A percentile compares a stretch with the other conserved stretches of the same genome.
These are phyloP conservation scores for Podarcis raffonei DNA, from an alignment of 2,113 vertebrate genomes.

Conservation along the genomic window DNA sequence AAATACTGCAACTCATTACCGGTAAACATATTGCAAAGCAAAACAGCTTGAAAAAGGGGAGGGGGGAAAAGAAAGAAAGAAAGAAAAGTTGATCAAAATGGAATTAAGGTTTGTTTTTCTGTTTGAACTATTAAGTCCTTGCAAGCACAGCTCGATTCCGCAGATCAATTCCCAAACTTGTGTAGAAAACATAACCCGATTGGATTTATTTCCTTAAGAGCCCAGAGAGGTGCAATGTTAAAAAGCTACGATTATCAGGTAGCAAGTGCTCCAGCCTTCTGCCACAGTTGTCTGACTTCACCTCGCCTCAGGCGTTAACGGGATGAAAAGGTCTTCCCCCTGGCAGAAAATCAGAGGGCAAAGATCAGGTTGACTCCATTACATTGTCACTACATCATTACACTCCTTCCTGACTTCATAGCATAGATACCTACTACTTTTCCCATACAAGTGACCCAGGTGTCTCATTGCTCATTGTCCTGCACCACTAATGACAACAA, in stretches of 20 bases:
- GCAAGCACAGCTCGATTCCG: conserved; percentile 84
- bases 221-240: conserved; percentile 76
- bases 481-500: background rate
- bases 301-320: conserved; percentile 77
- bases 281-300: conserved; percentile 48
- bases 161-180: conserved; percentile 80
- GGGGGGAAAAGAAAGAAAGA: conserved; percentile 69
- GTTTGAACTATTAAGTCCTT: conserved; percentile 80
- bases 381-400: too few species aligned
- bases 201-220: conserved; percentile 76
- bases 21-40: conserved; percentile 83
- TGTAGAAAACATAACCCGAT: conserved; percentile 80
- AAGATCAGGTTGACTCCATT: background rate
- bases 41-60: conserved; percentile 79
- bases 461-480: background rate
- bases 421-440: background rate
- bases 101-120: conserved; percentile 73
- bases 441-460: background rate
- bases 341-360: conserved; percentile 65
- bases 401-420: background rate
- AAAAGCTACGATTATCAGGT: conserved; percentile 76
- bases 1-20: conserved; percentile 80
- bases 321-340: conserved; percentile 93
- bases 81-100: conserved; percentile 80
- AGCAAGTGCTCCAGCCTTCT: conserved; percentile 74